These are phyloP conservation scores for Aphidoletes aphidimyza DNA, from an alignment of 2,888 invertebrate species.

Conservation along the genomic window DNA sequence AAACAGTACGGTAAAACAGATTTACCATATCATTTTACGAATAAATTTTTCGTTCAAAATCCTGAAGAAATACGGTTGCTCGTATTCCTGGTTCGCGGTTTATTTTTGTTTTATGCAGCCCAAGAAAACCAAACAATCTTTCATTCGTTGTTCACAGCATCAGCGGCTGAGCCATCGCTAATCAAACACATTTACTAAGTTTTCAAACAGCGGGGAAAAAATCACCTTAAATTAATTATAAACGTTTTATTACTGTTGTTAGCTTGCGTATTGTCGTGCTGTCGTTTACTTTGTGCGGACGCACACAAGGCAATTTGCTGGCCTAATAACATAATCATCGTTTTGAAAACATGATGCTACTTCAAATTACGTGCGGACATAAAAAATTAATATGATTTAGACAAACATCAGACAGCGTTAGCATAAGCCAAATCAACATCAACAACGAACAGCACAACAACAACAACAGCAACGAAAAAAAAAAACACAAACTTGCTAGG, in stretches of 20 bases:
- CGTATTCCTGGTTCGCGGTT: neutral
- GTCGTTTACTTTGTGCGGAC: neutral
- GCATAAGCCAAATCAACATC: constrained; percentile 21
- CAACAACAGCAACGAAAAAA: neutral
- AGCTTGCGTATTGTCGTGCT: neutral
- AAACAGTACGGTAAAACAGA: neutral
- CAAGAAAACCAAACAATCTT: neutral
- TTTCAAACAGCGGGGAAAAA: constrained; percentile 12
- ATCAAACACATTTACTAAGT: constrained; percentile 50
- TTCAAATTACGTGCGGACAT: constrained; percentile 39
- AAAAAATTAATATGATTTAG: constrained; percentile 53
- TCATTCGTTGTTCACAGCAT: neutral
- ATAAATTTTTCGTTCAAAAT: neutral
- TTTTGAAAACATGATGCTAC: constrained; percentile 48
- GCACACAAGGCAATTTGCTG: neutral
- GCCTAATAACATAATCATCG: constrained; percentile 52
- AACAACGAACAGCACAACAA: neutral
- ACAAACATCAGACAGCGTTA: constrained; percentile 37
- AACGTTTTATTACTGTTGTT: constrained; percentile 52
- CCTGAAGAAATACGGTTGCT: constrained; percentile 8
- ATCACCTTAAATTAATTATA: constrained; percentile 52
- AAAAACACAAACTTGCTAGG: neutral
- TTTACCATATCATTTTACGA: constrained; percentile 5
- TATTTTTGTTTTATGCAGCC: neutral
- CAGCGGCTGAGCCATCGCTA: neutral